These are phyloP conservation scores for Cottus gobio DNA, from an alignment of 2,113 vertebrate species.

Conservation along the genomic window DNA sequence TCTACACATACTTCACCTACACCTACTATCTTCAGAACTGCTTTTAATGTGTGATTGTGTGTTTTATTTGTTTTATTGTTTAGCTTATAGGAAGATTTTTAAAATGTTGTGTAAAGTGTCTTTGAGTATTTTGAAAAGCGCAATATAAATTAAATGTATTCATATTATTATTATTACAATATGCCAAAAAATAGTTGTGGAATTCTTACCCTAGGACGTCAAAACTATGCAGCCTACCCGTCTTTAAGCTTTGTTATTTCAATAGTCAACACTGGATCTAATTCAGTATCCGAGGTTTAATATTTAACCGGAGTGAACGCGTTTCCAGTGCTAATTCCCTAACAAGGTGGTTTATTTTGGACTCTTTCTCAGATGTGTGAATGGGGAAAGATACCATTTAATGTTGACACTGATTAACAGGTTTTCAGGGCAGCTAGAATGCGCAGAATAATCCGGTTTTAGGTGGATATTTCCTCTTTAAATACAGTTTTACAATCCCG, in stretches of 20 bases:
- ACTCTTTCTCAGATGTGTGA: conserved; percentile 8
- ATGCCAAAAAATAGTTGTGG: background rate
- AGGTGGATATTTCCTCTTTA: background rate
- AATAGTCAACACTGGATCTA: background rate
- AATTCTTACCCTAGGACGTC: background rate
- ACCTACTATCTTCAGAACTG: too few relatives aligned
- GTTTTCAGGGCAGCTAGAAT: background rate
- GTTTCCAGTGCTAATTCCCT: conserved; percentile 17
- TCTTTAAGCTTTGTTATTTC: background rate
- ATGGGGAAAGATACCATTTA: conserved; percentile 24
- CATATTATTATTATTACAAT: too few relatives aligned
- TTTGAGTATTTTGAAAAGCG: too few relatives aligned
- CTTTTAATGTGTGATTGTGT: too few relatives aligned
- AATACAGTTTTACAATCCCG: conserved; percentile 14
- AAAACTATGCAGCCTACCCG: background rate
- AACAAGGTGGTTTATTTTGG: background rate
- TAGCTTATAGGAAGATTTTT: too few relatives aligned
- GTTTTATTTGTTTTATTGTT: too few relatives aligned
- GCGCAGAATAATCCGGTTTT: background rate
- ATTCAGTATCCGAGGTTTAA: conserved; percentile 27
- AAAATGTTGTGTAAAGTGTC: too few relatives aligned
- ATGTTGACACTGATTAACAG: background rate
- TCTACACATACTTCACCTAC: too few relatives aligned
- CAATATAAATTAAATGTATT: too few relatives aligned
- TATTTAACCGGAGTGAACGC: conserved; percentile 62